phyloP scores from a whole-genome alignment of 2,113 vertebrate genomes.

The Perca flavescens region DNA sequence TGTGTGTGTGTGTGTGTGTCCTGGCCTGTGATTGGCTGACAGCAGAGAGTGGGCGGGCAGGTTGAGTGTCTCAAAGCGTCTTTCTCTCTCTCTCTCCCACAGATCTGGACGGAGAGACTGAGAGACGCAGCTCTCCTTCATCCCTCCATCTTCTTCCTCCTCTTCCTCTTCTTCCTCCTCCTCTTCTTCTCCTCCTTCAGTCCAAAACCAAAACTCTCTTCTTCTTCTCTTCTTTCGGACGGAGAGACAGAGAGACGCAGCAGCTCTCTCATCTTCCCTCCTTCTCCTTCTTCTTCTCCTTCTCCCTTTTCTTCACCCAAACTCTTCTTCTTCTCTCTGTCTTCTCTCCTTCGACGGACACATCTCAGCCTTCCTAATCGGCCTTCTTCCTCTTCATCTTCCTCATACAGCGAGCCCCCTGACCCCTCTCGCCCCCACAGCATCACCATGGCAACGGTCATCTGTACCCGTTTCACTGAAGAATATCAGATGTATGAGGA shows the following conservation, averaged over 20 bases:
- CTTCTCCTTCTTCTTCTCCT: constrained; percentile 7
- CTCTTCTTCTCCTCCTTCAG: constrained; percentile 11
- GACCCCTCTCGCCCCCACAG: constrained; percentile 57
- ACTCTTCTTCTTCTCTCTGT: constrained; percentile 6
- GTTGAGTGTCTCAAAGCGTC: constrained; percentile 50
- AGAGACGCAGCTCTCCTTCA: constrained; percentile 58
- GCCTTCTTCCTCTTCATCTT: constrained; percentile 48
- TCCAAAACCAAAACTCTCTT: neutral
- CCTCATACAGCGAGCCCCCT: constrained; percentile 54
- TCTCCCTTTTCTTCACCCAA: neutral
- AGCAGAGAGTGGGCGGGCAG: constrained; percentile 53
- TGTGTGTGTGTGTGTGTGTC: neutral
- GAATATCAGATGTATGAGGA: constrained; percentile 81
- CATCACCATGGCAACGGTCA: constrained; percentile 82
- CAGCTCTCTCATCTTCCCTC: neutral
- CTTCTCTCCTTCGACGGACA: constrained; percentile 20
- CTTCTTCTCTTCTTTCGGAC: neutral
- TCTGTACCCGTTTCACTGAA: constrained; percentile 81
- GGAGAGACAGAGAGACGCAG: too few relatives aligned
- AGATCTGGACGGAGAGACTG: constrained; percentile 55
- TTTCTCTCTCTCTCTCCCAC: constrained; percentile 29
- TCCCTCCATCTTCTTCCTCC: constrained; percentile 55
- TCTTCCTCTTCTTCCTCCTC: constrained; percentile 30
- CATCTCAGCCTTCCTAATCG: constrained; percentile 30
- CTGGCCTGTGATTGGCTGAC: constrained; percentile 65